These are phyloP conservation scores for Lamellibrachia columna DNA, from an alignment of 2,888 invertebrate species.

Conservation along the genomic window DNA sequence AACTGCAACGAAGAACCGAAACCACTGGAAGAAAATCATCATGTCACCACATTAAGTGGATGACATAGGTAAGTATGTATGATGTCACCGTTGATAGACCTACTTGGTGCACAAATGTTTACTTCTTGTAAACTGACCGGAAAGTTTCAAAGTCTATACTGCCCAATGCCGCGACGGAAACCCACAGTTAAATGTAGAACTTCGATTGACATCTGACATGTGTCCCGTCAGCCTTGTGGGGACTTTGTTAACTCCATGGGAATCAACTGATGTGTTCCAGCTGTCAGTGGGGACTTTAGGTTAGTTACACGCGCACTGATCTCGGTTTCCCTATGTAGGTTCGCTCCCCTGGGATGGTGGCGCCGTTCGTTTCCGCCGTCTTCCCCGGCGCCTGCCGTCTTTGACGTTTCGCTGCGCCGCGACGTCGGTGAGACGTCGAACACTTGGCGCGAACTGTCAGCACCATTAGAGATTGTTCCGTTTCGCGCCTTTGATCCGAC, in stretches of 20 bases:
- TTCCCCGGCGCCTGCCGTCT: background rate
- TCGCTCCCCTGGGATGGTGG: conserved; percentile 7
- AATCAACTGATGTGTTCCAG: background rate
- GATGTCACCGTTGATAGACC: too few relatives aligned
- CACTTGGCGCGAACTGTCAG: conserved; percentile 12
- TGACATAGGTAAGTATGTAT: too few relatives aligned
- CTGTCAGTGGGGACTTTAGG: background rate
- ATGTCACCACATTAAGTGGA: too few relatives aligned
- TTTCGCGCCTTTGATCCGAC: conserved; percentile 10
- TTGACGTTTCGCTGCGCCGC: background rate
- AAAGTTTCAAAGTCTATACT: too few relatives aligned
- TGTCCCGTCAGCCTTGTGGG: background rate
- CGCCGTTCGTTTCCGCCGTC: background rate
- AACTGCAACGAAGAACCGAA: too few relatives aligned
- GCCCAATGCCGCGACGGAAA: too few relatives aligned
- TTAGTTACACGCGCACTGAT: background rate
- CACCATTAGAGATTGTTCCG: conserved; percentile 16
- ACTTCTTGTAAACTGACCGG: too few relatives aligned
- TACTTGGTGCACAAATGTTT: too few relatives aligned
- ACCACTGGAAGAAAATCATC: too few relatives aligned
- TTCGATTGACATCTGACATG: background rate
- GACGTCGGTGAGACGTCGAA: background rate
- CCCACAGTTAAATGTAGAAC: too few relatives aligned
- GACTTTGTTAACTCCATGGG: background rate
- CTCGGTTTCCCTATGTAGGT: background rate